Evolutionary conservation across 2,113 vertebrate species (phyloP).

Genomic region (Archilochus colubris): DNA sequence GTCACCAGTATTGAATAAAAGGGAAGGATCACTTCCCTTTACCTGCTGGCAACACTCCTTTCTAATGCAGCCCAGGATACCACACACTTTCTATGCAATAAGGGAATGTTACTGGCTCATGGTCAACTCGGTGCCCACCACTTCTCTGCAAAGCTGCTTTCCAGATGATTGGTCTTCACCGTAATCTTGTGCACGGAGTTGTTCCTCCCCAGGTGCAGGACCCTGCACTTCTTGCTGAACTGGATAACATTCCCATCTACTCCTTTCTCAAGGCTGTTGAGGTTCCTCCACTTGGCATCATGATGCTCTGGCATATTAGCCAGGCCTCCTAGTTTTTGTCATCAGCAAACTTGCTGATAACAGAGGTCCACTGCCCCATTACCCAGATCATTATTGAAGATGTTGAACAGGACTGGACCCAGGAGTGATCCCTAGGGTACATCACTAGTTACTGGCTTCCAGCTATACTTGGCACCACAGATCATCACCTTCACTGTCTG

Average conservation of each 20-base stretch:
- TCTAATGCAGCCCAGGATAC: not conserved
- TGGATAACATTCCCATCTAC: not conserved
- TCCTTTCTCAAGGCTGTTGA: not conserved
- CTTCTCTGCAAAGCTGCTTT: not conserved
- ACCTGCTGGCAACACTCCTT: not conserved
- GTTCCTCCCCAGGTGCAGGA: not conserved
- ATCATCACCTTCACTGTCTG: not conserved
- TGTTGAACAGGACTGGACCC: not conserved
- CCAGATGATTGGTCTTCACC: not conserved
- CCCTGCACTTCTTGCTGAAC: not conserved
- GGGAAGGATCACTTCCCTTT: not conserved
- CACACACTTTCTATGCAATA: not conserved
- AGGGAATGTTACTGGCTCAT: not conserved
- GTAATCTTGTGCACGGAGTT: not conserved
- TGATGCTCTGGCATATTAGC: fast-evolving
- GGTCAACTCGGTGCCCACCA: not conserved
- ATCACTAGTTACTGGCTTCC: not conserved
- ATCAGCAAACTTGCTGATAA: not conserved
- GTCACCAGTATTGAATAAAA: not conserved
- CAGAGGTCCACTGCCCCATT: not conserved
- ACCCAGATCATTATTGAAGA: not conserved
- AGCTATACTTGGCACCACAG: not conserved
- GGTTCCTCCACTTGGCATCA: not conserved
- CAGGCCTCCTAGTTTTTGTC: not conserved
- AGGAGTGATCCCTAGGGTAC: not conserved